phyloP scores from a whole-genome alignment of 2,797 vertebrate species.

The Melanotaenia nigrans region DNA sequence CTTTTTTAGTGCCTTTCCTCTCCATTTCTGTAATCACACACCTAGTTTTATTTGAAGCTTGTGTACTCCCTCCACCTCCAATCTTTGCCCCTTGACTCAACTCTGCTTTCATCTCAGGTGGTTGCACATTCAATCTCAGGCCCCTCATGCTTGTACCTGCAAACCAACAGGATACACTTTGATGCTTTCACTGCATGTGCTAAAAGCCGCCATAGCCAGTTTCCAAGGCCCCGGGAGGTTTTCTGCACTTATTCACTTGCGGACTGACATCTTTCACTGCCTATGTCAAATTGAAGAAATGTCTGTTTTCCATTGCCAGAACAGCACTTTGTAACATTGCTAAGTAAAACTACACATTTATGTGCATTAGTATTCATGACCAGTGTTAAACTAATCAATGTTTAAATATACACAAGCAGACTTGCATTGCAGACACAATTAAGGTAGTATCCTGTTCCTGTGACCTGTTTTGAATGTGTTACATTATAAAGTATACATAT shows the following conservation, averaged over 20 bases:
- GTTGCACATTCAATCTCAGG: constrained; percentile 46
- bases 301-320: background rate
- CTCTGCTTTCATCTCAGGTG: constrained; percentile 44
- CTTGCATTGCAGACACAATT: background rate
- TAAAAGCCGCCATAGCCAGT: constrained; percentile 25
- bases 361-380: constrained; percentile 4
- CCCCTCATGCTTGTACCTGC: constrained; percentile 19
- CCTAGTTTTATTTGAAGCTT: constrained; percentile 30
- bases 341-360: background rate
- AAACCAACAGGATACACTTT: constrained; percentile 29
- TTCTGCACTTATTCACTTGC: constrained; percentile 1
- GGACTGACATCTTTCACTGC: constrained; percentile 26
- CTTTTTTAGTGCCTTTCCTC: background rate
- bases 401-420: background rate
- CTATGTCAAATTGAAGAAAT: constrained; percentile 10
- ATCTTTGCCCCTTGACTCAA: constrained; percentile 16
- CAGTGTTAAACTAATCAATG: background rate
- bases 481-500: constrained; percentile 29
- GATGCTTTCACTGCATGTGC: constrained; percentile 18
- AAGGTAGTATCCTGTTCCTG: background rate
- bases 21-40: constrained; percentile 11
- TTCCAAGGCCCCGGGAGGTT: constrained; percentile 11
- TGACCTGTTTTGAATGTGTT: constrained; percentile 20
- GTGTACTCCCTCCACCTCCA: constrained; percentile 34
- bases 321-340: background rate